Percentiles rank a stretch among this genome's conserved stretches.
These are phyloP conservation scores for Andrena camellia DNA, from an alignment of 2,888 invertebrate species.

Conservation along the genomic window DNA sequence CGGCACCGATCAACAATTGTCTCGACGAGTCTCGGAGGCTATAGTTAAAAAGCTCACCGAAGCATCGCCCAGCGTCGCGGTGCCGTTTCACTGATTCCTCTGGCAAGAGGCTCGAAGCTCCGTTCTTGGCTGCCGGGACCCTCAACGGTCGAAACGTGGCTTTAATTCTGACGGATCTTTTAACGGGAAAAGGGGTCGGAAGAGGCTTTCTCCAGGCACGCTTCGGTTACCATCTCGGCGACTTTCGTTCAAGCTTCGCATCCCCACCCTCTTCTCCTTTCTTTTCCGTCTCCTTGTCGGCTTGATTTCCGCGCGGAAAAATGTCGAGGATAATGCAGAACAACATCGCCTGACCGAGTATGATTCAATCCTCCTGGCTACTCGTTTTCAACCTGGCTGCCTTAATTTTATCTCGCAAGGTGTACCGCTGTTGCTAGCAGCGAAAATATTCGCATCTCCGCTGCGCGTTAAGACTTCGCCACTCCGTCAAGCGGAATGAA, in stretches of 20 bases:
- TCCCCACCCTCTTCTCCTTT: conserved; percentile 14
- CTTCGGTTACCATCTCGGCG: conserved; percentile 42
- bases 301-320: conserved; percentile 54
- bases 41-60: not conserved
- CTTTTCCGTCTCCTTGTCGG: conserved; percentile 41
- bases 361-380: conserved; percentile 57
- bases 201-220: conserved; percentile 42
- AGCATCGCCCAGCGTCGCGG: not conserved
- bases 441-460: conserved; percentile 23
- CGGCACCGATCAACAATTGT: not conserved
- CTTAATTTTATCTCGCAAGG: conserved; percentile 38
- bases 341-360: conserved; percentile 48
- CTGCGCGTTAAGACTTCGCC: conserved; percentile 33
- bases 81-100: conserved; percentile 35
- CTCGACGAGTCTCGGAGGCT: not conserved
- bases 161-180: conserved; percentile 65
- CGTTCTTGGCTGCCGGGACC: conserved; percentile 1
- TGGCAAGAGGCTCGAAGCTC: conserved; percentile 42
- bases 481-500: conserved; percentile 52
- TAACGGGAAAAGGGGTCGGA: conserved; percentile 30
- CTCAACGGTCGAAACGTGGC: conserved; percentile 41
- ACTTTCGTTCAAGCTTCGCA: conserved; percentile 31
- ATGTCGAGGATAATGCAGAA: conserved; percentile 58
- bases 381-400: conserved; percentile 48
- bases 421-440: not conserved